phyloP scores from a whole-genome alignment of 2,797 vertebrate genomes.

The Lithobates sylvaticus region DNA sequence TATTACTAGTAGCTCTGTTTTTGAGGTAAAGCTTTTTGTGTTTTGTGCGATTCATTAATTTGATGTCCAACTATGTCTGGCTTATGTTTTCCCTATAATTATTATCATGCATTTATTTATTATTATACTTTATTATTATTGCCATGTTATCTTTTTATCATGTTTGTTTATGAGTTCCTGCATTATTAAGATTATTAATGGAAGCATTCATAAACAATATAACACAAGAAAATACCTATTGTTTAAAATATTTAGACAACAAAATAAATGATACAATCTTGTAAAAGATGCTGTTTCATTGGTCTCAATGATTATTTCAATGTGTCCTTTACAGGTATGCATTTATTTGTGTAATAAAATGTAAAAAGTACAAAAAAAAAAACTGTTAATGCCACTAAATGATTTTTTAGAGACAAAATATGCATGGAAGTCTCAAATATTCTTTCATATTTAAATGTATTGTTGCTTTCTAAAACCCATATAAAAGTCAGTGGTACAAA shows the following conservation, averaged over 20 bases:
- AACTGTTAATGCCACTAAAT: conserved; percentile 55
- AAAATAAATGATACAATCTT: background rate
- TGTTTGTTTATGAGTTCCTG: too few species aligned
- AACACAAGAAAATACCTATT: background rate
- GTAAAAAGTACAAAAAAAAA: conserved; percentile 32
- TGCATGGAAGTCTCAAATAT: background rate
- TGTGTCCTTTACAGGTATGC: background rate
- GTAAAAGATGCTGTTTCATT: background rate
- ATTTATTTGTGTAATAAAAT: conserved; percentile 40
- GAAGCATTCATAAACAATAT: background rate
- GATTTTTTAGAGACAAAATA: conserved; percentile 30
- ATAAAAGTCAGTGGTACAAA: conserved; percentile 48
- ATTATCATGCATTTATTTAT: too few species aligned
- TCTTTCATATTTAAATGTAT: conserved; percentile 50
- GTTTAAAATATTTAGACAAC: background rate
- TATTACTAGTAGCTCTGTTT: too few species aligned
- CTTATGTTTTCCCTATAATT: too few species aligned
- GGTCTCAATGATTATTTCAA: background rate
- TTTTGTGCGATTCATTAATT: too few species aligned
- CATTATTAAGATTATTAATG: too few species aligned
- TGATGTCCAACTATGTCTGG: too few species aligned
- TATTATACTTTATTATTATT: too few species aligned
- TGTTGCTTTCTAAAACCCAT: conserved; percentile 19
- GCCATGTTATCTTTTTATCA: too few species aligned
- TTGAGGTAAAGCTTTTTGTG: too few species aligned